Base-by-base conservation (phyloP, 1,140 invertebrate species). In the Aricia agestis region DNA sequence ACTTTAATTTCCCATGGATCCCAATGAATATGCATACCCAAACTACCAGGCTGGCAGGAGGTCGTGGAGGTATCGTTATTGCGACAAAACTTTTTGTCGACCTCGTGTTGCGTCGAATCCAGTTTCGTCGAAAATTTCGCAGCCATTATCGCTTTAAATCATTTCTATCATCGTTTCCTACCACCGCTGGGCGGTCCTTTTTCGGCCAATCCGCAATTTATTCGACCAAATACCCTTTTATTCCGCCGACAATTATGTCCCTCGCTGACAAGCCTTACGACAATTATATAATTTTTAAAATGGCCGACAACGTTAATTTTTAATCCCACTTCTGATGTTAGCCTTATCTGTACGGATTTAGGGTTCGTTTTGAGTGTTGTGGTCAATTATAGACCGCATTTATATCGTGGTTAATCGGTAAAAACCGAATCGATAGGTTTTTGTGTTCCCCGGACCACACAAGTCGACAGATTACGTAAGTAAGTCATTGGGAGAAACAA, bases 241-340 rank as follows among this genome's bases (percentile, higher is more conserved):
- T 63, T 59, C 18, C 1, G 5, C 59, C 59, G 19, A 63, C 59
- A 63, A 63, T 63, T 63, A 63, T 6, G 17, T 63, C 59, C 19
- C 59, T 19, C 59, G 18, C 18, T 63, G 59, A 63, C 59, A 63
- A 25, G 59, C 18, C 59, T 63, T 63, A 63, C 59, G 19, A 63
- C 59, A 63, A 63, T 63, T 63, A 63, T 63, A 63, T 63, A 63
- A 63, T 63, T 63, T 63, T 63, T 19, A 63, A 63, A 63, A 63
- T 19, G 13, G 10, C 45, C 45, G 45, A 52, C 45, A 52, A 52
- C 45, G 45, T 15, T 52, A 52, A 10, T 4, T 9, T 15, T 10
- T 5, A 6, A 52, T 9, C 10, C 45, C 45, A 13, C 13, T 52
- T 52, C 45, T 15, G 45, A 52, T 52, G 13, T 52, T 52, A 15